A percentile compares a stretch with the other conserved stretches of the same genome.
phyloP scores from a whole-genome alignment of 2,113 vertebrate species.

The Embiotoca jacksoni region DNA sequence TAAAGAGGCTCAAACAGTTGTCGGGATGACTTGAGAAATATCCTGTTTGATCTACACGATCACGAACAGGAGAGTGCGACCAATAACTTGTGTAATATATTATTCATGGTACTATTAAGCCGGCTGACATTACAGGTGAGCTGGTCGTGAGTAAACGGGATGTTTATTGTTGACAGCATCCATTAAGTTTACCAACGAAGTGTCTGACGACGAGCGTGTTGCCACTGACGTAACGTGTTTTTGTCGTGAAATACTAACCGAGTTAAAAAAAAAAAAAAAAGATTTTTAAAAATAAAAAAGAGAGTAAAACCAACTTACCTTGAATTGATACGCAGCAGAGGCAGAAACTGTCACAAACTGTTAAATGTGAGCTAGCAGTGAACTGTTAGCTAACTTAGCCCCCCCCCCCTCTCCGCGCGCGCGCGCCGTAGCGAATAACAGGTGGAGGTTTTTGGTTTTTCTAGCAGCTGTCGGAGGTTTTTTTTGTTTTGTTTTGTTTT shows the following conservation, averaged over 20 bases:
- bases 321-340: constrained; percentile 46
- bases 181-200: background rate
- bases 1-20: background rate
- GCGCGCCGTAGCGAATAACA: constrained; percentile 52
- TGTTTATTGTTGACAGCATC: constrained; percentile 49
- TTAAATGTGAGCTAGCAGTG: constrained; percentile 55
- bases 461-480: background rate
- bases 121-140: background rate
- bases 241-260: accelerated
- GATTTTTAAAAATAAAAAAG: background rate
- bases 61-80: background rate
- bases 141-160: constrained; percentile 45
- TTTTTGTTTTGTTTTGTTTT: background rate
- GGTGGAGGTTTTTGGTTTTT: constrained; percentile 33
- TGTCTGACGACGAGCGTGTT: background rate
- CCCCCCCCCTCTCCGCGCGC: background rate
- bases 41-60: background rate
- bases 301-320: constrained; percentile 53
- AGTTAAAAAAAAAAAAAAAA: too few species aligned
- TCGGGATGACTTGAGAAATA: background rate
- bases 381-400: constrained; percentile 61
- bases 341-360: constrained; percentile 32
- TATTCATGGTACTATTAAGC: too few species aligned
- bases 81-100: background rate
- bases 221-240: background rate